phyloP scores from a whole-genome alignment of 2,113 vertebrate species.

The Lates calcarifer region DNA sequence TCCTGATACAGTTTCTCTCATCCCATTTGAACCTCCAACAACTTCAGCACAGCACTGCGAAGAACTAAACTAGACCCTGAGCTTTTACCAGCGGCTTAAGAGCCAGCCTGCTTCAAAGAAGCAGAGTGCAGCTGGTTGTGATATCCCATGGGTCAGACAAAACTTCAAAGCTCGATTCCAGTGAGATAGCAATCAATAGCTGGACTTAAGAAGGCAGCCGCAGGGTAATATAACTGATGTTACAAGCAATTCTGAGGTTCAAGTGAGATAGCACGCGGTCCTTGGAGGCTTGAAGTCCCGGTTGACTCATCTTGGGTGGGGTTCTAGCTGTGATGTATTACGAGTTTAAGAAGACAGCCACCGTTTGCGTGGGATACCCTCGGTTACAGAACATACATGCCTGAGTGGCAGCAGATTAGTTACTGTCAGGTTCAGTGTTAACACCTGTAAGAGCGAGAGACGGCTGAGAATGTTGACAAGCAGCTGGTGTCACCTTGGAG shows the following conservation, averaged over 20 bases:
- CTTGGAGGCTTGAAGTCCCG: slow-evolving; percentile 27
- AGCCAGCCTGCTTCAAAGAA: neutral
- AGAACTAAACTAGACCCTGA: neutral
- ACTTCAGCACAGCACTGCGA: neutral
- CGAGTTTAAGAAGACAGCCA: neutral
- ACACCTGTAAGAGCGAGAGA: slow-evolving; percentile 24
- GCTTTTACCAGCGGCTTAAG: slow-evolving; percentile 2
- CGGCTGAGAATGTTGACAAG: neutral
- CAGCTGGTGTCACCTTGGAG: slow-evolving; percentile 36
- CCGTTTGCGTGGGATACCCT: neutral
- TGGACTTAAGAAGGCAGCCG: slow-evolving; percentile 21
- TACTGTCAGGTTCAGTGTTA: neutral
- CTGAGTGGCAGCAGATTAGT: neutral
- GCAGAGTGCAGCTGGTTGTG: slow-evolving; percentile 6
- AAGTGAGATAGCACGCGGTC: neutral
- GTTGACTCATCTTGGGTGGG: slow-evolving; percentile 50
- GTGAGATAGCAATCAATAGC: slow-evolving; percentile 50
- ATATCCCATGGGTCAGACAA: neutral
- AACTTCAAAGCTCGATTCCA: slow-evolving; percentile 44
- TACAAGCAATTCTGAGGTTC: slow-evolving; percentile 47
- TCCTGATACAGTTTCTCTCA: neutral
- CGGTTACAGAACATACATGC: neutral
- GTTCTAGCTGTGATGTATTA: neutral
- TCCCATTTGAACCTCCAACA: neutral
- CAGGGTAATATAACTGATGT: slow-evolving; percentile 40